Evolutionary conservation across 2,888 invertebrate genomes (phyloP), one percentile per base, ranked within the genome.

Genomic region (Mesoligia furuncula): DNA sequence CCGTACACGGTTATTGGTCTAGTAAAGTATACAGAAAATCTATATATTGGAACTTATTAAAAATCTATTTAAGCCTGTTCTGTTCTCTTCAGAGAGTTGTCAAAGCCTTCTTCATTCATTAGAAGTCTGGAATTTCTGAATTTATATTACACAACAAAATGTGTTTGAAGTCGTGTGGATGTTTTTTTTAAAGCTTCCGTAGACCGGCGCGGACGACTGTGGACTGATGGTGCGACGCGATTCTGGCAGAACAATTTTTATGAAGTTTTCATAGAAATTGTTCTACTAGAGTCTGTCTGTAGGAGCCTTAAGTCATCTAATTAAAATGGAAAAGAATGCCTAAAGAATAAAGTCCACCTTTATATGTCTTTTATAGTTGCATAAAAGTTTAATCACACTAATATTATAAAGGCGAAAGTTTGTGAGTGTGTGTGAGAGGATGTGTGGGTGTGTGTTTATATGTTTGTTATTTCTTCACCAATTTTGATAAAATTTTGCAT

Each of bases 1-100:
- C 27, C 20, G 27, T 73, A 42, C 48, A 66, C n/a, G 27, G 45
- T 77, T 76, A 80, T 76, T 75, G 59, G 24, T 64, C 59, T 61
- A 17, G 59, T 66, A 65, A 75, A 73, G 51, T 42, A 36, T 54
- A 27, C 51, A 76, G 51, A n/a, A 73, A 72, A 75, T n/a, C 27
- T 64, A 31, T 24, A 31, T 15, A 68, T 51, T 51, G 6, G 0
- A 24, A 68, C 15, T 15, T 24, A 24, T 1, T 13, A 48, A 68
- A 51, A n/a, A 48, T 15, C 31, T 24, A 31, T 24, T 31, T 48
- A 9, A 9, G 31, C 51, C 31, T 6, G 6, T 68, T 42, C 17
- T 20, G 27, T 45, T 36, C 7, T 36, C 3, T 57, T 69, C n/a
- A n/a, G 36, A 36, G 31, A 24, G 11, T 17, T 7, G 8, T 31